phyloP scores from a whole-genome alignment of 2,797 vertebrate species.

The Tokudaia tokunoshimensis region DNA sequence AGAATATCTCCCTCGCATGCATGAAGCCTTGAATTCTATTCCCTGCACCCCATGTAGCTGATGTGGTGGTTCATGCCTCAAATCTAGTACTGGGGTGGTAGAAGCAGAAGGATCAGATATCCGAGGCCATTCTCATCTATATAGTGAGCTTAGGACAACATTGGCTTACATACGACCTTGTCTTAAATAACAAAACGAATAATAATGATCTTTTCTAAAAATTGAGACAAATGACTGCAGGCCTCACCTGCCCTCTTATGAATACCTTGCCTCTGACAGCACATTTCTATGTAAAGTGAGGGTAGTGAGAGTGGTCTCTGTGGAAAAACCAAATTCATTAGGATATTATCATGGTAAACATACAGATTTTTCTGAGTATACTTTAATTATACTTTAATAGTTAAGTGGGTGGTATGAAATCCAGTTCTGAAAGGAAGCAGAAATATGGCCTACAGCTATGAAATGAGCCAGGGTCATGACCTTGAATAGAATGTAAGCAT shows the following conservation, averaged over 20 bases:
- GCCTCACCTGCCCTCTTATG: background rate
- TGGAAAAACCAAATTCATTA: background rate
- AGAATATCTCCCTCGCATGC: background rate
- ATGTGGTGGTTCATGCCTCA: too few relatives aligned
- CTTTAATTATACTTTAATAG: background rate
- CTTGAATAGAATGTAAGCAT: background rate
- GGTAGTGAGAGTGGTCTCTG: background rate
- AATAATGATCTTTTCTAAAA: background rate
- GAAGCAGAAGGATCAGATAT: background rate
- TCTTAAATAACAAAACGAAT: background rate
- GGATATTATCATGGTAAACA: background rate
- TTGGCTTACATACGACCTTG: background rate
- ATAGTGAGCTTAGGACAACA: background rate
- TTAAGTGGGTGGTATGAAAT: constrained; percentile 2
- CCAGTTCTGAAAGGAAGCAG: constrained; percentile 1
- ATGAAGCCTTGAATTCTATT: background rate
- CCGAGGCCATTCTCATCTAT: background rate
- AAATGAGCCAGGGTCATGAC: background rate
- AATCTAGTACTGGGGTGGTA: background rate
- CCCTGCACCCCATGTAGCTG: background rate
- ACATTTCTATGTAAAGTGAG: background rate
- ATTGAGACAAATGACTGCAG: background rate
- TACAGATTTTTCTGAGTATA: background rate
- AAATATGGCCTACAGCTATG: background rate
- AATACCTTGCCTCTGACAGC: background rate